Percentiles rank a stretch among this genome's conserved stretches.
phyloP scores from a whole-genome alignment of 2,888 invertebrate species.

The Lepidochitona cinerea region DNA sequence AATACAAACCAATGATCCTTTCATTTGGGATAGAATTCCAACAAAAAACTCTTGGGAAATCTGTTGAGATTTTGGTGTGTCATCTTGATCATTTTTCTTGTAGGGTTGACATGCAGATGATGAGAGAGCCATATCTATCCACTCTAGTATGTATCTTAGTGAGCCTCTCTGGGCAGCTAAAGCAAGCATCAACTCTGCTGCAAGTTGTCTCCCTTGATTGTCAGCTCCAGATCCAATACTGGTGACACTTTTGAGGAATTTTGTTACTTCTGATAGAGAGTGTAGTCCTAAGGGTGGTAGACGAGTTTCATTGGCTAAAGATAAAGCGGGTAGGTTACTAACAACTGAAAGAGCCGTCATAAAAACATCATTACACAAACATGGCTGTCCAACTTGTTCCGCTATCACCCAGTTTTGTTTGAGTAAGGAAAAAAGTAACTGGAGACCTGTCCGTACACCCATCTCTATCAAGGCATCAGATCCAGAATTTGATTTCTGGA shows the following conservation, averaged over 20 bases:
- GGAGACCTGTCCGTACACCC: slow-evolving; percentile 77
- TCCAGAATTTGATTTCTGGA: slow-evolving; percentile 35
- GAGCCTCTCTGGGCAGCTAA: slow-evolving; percentile 77
- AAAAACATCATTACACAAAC: slow-evolving; percentile 76
- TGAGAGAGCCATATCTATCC: slow-evolving; percentile 77
- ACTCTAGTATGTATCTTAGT: slow-evolving; percentile 76
- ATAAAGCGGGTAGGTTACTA: slow-evolving; percentile 75
- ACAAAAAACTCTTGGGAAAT: slow-evolving; percentile 59
- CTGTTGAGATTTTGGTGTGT: slow-evolving; percentile 33
- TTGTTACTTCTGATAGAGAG: slow-evolving; percentile 74
- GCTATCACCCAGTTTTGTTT: slow-evolving; percentile 75
- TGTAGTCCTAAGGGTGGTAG: slow-evolving; percentile 72
- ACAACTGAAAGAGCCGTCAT: slow-evolving; percentile 75
- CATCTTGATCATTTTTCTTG: slow-evolving; percentile 1
- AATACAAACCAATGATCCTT: slow-evolving; percentile 60
- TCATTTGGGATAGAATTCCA: slow-evolving; percentile 61
- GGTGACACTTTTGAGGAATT: slow-evolving; percentile 73
- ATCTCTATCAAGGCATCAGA: slow-evolving; percentile 76
- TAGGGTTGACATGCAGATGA: slow-evolving; percentile 39
- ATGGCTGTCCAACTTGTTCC: slow-evolving; percentile 59
- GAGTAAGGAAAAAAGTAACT: slow-evolving; percentile 76
- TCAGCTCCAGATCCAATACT: slow-evolving; percentile 74
- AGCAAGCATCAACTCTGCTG: slow-evolving; percentile 75
- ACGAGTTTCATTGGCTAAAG: slow-evolving; percentile 76
- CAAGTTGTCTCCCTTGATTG: slow-evolving; percentile 65